These are phyloP conservation scores for Glossosoma conforme DNA, from an alignment of 1,140 invertebrate species.

Conservation along the genomic window DNA sequence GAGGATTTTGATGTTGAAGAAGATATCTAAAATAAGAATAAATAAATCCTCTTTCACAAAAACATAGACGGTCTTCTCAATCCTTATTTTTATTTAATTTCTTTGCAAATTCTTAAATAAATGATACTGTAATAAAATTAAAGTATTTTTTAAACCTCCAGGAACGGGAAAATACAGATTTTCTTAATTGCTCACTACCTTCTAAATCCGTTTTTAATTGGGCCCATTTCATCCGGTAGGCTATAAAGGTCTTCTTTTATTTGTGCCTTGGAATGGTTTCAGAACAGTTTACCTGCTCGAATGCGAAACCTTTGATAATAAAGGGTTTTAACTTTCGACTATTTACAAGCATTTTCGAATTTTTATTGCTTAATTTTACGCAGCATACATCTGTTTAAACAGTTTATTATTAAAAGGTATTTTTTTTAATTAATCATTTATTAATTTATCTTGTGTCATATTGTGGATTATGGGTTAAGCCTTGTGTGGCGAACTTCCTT, in stretches of 20 bases:
- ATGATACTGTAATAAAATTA: slow-evolving; percentile 1
- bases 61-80: neutral
- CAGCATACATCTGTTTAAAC: no score
- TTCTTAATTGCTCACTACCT: slow-evolving; percentile 27
- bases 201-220: slow-evolving; percentile 28
- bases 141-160: slow-evolving; percentile 1
- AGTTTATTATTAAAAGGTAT: no score
- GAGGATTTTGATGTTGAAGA: no score
- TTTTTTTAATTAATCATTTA: no score
- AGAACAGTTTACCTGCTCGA: slow-evolving; percentile 6
- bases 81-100: slow-evolving; percentile 1
- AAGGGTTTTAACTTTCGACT: no score
- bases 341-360: no score
- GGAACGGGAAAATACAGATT: slow-evolving; percentile 16
- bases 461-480: no score
- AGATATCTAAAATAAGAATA: no score
- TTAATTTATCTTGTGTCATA: no score
- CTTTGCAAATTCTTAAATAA: slow-evolving; percentile 1
- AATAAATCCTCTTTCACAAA: no score
- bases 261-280: slow-evolving; percentile 12
- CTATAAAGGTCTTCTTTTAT: slow-evolving; percentile 26
- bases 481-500: no score
- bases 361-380: no score
- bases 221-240: slow-evolving; percentile 20
- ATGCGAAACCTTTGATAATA: neutral